Percentiles rank a stretch among this genome's conserved stretches.
Conservation (phyloP, 2,888 invertebrate genomes). For the Embidobia sp. region DNA sequence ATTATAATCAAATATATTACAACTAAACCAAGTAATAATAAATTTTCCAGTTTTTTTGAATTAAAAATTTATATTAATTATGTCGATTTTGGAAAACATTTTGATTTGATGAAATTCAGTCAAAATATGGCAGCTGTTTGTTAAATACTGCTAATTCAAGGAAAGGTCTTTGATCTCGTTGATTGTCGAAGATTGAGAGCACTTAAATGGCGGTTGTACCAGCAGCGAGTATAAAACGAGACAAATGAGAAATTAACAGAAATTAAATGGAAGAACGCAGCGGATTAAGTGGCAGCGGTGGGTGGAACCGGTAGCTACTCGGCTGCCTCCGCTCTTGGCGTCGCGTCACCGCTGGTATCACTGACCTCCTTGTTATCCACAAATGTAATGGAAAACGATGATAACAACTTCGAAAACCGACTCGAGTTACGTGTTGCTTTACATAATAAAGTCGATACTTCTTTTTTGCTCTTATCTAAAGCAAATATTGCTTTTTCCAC, state of each 20-base stretch:
- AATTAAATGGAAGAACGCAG: conserved; percentile 66
- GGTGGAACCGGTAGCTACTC: conserved; percentile 68
- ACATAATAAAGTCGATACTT: conserved; percentile 32
- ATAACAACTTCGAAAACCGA: conserved; percentile 36
- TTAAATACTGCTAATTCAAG: conserved; percentile 46
- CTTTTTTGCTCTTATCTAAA: conserved; percentile 11
- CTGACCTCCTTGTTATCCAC: conserved; percentile 72
- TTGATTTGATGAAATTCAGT: background rate
- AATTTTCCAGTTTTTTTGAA: too few species aligned
- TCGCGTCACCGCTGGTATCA: conserved; percentile 71
- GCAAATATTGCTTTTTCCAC: conserved; percentile 6
- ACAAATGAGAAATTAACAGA: conserved; percentile 67
- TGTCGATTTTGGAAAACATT: too few species aligned
- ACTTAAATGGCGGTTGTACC: conserved; percentile 37
- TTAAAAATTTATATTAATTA: too few species aligned
- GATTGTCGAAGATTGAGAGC: conserved; percentile 49
- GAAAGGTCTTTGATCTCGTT: conserved; percentile 59
- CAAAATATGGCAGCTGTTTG: conserved; percentile 3
- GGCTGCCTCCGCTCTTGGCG: conserved; percentile 22
- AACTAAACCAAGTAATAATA: too few species aligned
- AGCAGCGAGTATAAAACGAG: conserved; percentile 58
- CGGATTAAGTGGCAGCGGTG: conserved; percentile 59
- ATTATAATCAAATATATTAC: too few species aligned
- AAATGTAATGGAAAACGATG: conserved; percentile 60
- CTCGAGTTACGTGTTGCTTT: conserved; percentile 23